phyloP scores from a whole-genome alignment of 1,140 invertebrate species.

The Hetaerina americana region DNA sequence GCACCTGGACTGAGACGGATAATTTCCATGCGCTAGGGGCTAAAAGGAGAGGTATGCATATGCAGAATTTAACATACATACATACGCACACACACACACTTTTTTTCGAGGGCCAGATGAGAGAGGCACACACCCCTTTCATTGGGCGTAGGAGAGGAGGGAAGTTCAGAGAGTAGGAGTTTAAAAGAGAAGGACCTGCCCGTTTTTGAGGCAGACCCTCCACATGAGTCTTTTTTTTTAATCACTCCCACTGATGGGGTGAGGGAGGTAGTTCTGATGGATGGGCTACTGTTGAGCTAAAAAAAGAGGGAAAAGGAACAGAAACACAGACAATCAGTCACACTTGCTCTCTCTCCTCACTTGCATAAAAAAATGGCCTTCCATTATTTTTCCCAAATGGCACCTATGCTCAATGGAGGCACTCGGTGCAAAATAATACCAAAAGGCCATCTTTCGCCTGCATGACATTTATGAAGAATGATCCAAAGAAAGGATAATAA shows the following conservation, averaged over 20 bases:
- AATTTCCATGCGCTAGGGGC: too few species aligned
- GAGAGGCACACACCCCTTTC: not conserved
- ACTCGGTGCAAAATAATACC: not conserved
- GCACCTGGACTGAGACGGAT: too few species aligned
- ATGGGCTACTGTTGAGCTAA: slow-evolving; percentile 91
- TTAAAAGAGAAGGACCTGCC: not conserved
- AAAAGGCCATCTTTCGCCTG: not conserved
- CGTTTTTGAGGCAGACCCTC: not conserved
- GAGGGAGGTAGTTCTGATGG: slow-evolving; percentile 93
- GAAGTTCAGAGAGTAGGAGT: not conserved
- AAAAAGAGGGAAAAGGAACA: slow-evolving; percentile 29
- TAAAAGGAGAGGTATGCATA: too few species aligned
- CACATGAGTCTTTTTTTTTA: not conserved
- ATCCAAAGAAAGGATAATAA: not conserved
- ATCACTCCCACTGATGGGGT: slow-evolving; percentile 90
- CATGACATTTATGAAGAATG: too few species aligned
- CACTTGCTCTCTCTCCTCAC: not conserved
- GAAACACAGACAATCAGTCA: not conserved
- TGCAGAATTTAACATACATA: too few species aligned
- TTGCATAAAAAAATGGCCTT: not conserved
- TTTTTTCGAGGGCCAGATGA: not conserved
- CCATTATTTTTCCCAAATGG: not conserved
- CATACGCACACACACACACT: not conserved
- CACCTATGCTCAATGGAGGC: not conserved
- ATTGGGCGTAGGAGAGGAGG: not conserved